Evolutionary conservation across 2,113 vertebrate species (phyloP), one percentile per base, ranked within the genome.

Genomic region (Pygoscelis antarcticus): DNA sequence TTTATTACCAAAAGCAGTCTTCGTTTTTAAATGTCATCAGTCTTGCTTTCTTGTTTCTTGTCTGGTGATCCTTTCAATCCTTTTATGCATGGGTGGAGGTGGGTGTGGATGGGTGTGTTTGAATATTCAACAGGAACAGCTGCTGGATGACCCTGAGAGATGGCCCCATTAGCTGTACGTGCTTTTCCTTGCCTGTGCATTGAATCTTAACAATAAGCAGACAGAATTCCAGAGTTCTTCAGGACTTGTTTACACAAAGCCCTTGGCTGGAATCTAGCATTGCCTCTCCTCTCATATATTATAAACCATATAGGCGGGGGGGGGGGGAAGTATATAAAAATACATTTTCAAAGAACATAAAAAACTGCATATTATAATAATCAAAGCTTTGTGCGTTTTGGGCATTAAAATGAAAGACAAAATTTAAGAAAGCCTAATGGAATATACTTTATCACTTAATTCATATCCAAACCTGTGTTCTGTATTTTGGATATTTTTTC

Each of bases 71-170:
- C 88, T 89, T 83, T 76, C 87, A 93, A 1, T 84, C 55, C 68
- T 95, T 96, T 94, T 83, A 86, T 92, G 79, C 72, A 36, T 65
- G 93, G 93, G 94, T 93, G 96, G 91, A 94, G 91, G 89, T 93
- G 96, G 91, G 93, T 96, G 96, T 81, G 93, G 80, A 20, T 95
- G 97, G 91, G 94, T 81, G 95, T 95, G 96, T 83, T 81, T 94
- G 87, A 93, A 94, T 95, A 96, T 96, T 87, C 87, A 94, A 94
- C 97, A 95, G 97, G 97, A 97, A 97, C 95, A 97, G 96, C 97
- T 97, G 97, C 88, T 93, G 95, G 75, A 83, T 97, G 97, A 97
- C 96, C 97, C 94, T 12, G 80, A 71, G 94, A 93, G 97, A 97
- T 97, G 96, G 96, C 96, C 96, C 91, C 84, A 9, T 69, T 91